phyloP scores from a whole-genome alignment of 2,888 invertebrate species.

The Caenorhabditis drosophilae region DNA sequence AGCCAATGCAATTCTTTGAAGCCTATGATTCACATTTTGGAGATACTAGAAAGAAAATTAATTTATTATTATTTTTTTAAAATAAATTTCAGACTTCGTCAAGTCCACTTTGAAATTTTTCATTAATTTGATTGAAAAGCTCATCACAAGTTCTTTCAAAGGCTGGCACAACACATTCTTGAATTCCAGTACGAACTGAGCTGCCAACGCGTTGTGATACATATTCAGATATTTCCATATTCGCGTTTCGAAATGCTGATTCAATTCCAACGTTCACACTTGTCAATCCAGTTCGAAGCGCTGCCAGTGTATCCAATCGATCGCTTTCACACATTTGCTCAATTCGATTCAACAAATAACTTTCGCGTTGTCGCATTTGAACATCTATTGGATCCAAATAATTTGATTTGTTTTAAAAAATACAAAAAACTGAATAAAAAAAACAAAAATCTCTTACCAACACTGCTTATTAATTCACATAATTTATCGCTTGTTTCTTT shows the following conservation, averaged over 20 bases:
- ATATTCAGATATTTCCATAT: conserved; percentile 17
- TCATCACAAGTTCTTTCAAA: conserved; percentile 54
- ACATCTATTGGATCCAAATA: no score
- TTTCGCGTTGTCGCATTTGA: conserved; percentile 20
- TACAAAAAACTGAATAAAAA: neutral
- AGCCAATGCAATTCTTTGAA: conserved; percentile 21
- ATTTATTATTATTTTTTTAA: neutral
- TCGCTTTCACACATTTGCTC: conserved; percentile 23
- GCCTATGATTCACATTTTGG: conserved; percentile 8
- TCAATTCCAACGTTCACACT: conserved; percentile 8
- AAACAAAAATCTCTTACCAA: conserved; percentile 6
- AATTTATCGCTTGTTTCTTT: conserved; percentile 7
- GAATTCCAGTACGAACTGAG: conserved; percentile 8
- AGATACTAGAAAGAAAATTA: conserved; percentile 31
- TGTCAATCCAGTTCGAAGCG: conserved; percentile 7
- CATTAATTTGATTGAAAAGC: conserved; percentile 88
- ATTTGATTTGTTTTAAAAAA: no score
- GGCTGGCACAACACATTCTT: conserved; percentile 48
- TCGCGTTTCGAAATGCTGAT: neutral
- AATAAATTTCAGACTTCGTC: conserved; percentile 70
- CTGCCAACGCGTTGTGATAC: conserved; percentile 26
- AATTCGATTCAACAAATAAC: conserved; percentile 25
- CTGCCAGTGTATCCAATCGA: conserved; percentile 17
- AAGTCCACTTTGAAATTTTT: conserved; percentile 85
- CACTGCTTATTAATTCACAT: conserved; percentile 11